phyloP scores from a whole-genome alignment of 2,888 invertebrate species.

The Baccha elongata region DNA sequence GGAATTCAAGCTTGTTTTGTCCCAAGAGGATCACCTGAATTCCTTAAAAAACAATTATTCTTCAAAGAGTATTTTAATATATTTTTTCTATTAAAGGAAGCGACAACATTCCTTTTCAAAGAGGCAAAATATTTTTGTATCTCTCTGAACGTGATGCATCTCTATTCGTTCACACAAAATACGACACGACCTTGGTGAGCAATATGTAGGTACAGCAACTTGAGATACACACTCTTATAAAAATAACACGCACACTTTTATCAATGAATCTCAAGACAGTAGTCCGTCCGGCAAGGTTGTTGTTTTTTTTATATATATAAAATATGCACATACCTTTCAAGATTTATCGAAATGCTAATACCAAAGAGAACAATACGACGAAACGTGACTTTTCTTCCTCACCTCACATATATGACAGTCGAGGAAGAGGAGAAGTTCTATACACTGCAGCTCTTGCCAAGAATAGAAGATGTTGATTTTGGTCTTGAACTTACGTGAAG shows the following conservation, averaged over 20 bases:
- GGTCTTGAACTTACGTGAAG: slow-evolving; percentile 53
- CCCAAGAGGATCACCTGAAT: slow-evolving; percentile 47
- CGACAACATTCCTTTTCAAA: slow-evolving; percentile 42
- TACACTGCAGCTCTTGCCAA: slow-evolving; percentile 19
- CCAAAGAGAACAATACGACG: slow-evolving; percentile 52
- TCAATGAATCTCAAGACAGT: slow-evolving; percentile 52
- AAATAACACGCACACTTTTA: slow-evolving; percentile 42
- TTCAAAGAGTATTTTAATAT: background rate
- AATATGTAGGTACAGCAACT: background rate
- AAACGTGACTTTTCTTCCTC: slow-evolving; percentile 56
- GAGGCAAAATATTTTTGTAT: slow-evolving; percentile 9
- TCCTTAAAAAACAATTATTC: slow-evolving; percentile 29
- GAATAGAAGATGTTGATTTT: slow-evolving; percentile 35
- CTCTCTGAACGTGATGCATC: slow-evolving; percentile 54
- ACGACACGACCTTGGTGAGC: slow-evolving; percentile 51
- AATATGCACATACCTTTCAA: slow-evolving; percentile 42
- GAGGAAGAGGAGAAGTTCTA: background rate
- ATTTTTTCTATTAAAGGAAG: slow-evolving; percentile 40
- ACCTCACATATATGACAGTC: background rate
- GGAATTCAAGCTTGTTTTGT: slow-evolving; percentile 32
- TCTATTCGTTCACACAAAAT: slow-evolving; percentile 40
- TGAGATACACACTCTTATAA: background rate
- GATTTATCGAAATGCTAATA: slow-evolving; percentile 60
- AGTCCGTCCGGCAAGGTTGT: background rate
- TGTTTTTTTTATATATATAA: too few relatives aligned